Evolutionary conservation across 2,797 vertebrate genomes (phyloP), one percentile per base, ranked within the genome.

Genomic region (Notolepis coatsorum): DNA sequence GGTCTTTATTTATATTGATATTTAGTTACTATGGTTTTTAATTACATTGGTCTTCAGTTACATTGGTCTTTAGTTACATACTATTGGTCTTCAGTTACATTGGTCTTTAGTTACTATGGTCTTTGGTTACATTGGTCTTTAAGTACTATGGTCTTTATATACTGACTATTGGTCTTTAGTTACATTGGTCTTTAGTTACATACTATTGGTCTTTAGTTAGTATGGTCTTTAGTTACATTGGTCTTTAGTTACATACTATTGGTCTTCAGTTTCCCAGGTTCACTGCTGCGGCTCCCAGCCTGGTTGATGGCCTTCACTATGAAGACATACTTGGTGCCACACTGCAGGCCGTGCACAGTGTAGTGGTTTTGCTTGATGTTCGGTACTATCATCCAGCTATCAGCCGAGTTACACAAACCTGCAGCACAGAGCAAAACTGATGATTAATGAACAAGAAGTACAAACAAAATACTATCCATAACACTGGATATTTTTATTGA

Each of bases 331-430:
- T 95, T 96, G 31, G 96, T 99, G 61, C 98, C 98, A 13, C 96
- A 97, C 88, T 99, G 98, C 17, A 99, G 91, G 28, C 98, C 98
- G 0, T 99, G 98, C 67, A 99, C 98, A 0, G 97, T 99, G 91
- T 99, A 99, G 88, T 99, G 96, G 79, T 99, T 99, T 75, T 99
- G 98, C 79, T 98, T 98, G 84, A 99, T 99, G 89, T 99, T 99
- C 62, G 98, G 98, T 61, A 98, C 98, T 65, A 99, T 99, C 97
- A 99, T 99, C 98, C 98, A 99, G 92, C 97, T 99, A 79, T 99
- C 98, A 33, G 96, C 95, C 2, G 96, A 99, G 89, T 96, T 99
- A 85, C 97, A 99, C 87, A 99, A 93, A 94, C 96, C 98, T 99
- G 89, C 28, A 77, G 30, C 21, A 17, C 24, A 35, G 49, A 80